phyloP scores from a whole-genome alignment of 2,888 invertebrate species.

The Drosophila kuntzei region DNA sequence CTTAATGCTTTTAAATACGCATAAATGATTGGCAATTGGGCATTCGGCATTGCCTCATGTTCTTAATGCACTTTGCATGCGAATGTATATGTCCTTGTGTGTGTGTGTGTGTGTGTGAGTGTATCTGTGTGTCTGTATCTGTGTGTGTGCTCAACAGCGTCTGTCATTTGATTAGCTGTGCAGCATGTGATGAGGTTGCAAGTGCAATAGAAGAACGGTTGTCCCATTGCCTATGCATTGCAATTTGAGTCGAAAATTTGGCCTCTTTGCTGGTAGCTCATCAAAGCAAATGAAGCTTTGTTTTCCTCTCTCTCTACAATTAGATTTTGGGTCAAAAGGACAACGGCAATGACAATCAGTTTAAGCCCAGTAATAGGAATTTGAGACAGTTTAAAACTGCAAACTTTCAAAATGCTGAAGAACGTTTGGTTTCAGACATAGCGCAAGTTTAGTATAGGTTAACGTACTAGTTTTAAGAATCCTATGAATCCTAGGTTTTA shows the following conservation, averaged over 20 bases:
- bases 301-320: conserved; percentile 1
- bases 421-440: no score
- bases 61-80: conserved; percentile 40
- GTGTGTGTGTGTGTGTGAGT: background rate
- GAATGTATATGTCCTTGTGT: background rate
- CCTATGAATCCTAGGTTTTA: no score
- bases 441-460: no score
- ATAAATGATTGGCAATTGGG: conserved; percentile 53
- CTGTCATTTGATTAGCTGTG: conserved; percentile 43
- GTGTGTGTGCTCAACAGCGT: conserved; percentile 10
- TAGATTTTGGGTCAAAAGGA: conserved; percentile 6
- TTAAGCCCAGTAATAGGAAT: background rate
- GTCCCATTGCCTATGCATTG: conserved; percentile 21
- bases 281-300: conserved; percentile 10
- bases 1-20: conserved; percentile 62
- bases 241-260: conserved; percentile 21
- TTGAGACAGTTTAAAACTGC: background rate
- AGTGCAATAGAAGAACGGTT: background rate
- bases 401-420: background rate
- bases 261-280: conserved; percentile 18
- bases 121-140: background rate
- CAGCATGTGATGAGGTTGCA: conserved; percentile 16
- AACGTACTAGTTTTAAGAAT: no score
- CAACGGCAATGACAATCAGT: background rate
- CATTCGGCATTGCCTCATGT: conserved; percentile 16